These are phyloP conservation scores for Hemithea aestivaria DNA, from an alignment of 2,888 invertebrate genomes.

Conservation along the genomic window DNA sequence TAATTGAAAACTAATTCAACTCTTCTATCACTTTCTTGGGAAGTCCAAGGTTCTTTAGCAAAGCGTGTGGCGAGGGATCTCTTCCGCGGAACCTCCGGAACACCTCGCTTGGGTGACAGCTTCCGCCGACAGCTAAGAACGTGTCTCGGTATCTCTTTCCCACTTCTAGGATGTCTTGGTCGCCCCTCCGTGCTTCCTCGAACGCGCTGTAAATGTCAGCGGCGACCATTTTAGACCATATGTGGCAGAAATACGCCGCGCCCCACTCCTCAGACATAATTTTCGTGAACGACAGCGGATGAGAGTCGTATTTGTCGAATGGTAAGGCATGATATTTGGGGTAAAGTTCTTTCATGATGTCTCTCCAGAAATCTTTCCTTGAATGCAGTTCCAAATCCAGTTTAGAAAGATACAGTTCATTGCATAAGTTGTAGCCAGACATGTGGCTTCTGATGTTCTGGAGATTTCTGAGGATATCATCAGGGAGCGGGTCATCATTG, in stretches of 20 bases:
- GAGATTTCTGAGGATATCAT: conserved; percentile 81
- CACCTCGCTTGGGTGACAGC: conserved; percentile 88
- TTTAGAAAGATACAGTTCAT: conserved; percentile 88
- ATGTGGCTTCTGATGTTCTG: conserved; percentile 84
- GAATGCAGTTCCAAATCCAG: conserved; percentile 91
- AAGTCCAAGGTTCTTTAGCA: conserved; percentile 82
- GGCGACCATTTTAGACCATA: conserved; percentile 94
- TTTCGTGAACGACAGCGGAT: conserved; percentile 90
- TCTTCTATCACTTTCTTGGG: conserved; percentile 55
- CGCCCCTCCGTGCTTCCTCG: conserved; percentile 80
- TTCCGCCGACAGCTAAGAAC: conserved; percentile 90
- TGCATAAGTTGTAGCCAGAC: conserved; percentile 88
- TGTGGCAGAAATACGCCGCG: conserved; percentile 90
- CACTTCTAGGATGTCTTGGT: conserved; percentile 75
- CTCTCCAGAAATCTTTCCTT: conserved; percentile 89
- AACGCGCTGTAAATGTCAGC: conserved; percentile 95
- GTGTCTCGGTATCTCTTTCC: conserved; percentile 89
- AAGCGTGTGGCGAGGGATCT: conserved; percentile 91
- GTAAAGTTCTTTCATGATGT: conserved; percentile 88
- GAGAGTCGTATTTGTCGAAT: conserved; percentile 87
- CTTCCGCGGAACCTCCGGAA: conserved; percentile 95
- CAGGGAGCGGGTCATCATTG: conserved; percentile 85
- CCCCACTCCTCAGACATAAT: conserved; percentile 91
- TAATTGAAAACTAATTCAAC: conserved; percentile 45
- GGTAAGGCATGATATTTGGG: conserved; percentile 88